phyloP scores from a whole-genome alignment of 2,888 invertebrate genomes.

The Crepidodera aurea region DNA sequence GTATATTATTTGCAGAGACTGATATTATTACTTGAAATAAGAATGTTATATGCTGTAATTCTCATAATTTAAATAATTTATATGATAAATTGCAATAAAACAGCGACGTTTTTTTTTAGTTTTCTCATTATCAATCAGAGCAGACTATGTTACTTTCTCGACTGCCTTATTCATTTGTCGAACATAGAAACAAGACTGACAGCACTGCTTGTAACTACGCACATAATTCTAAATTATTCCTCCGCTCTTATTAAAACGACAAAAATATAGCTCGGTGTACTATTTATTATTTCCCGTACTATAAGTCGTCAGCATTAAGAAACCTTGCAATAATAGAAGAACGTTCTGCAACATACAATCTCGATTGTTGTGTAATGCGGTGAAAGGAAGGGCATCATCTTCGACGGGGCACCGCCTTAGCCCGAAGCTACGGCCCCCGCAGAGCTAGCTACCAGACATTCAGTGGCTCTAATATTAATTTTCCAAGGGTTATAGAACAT shows the following conservation, averaged over 20 bases:
- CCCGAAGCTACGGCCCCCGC: conserved; percentile 60
- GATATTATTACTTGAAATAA: too few relatives aligned
- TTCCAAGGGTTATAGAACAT: conserved; percentile 5
- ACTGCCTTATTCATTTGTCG: too few relatives aligned
- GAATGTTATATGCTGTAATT: too few relatives aligned
- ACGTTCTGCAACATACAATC: conserved; percentile 45
- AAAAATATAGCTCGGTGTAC: background rate
- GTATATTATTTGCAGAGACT: too few relatives aligned
- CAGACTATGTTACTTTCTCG: too few relatives aligned
- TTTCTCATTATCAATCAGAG: too few relatives aligned
- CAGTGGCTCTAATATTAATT: conserved; percentile 25
- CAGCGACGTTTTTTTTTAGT: too few relatives aligned
- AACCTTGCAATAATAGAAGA: conserved; percentile 44
- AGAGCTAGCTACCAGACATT: conserved; percentile 51
- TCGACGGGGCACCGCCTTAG: conserved; percentile 60
- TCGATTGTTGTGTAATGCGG: conserved; percentile 59
- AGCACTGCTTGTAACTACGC: background rate
- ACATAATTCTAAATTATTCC: conserved; percentile 7
- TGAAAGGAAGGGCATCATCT: conserved; percentile 63
- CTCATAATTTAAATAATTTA: too few relatives aligned
- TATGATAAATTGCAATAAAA: too few relatives aligned
- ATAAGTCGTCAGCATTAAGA: conserved; percentile 37
- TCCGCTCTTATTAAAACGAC: conserved; percentile 2
- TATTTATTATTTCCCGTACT: conserved; percentile 30
- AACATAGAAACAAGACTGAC: too few relatives aligned